Base-by-base conservation (phyloP, 2,113 vertebrate species). In the Muscicapa adusta region DNA sequence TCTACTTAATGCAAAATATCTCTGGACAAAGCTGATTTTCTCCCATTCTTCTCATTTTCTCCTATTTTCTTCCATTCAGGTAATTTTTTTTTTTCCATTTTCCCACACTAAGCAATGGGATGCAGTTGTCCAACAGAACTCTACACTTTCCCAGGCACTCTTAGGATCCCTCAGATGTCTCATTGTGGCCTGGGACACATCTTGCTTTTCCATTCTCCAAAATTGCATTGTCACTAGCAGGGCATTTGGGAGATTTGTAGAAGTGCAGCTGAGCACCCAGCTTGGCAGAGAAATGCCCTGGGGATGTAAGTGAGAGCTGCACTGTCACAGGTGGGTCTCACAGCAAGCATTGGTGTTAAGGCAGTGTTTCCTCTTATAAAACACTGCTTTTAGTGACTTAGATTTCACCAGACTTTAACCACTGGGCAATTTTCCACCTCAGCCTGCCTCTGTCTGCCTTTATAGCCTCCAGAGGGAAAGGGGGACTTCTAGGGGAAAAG, bases 341-440 rank as follows among this genome's bases (percentile, higher is more conserved):
- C 47, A 82, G 75, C 72, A 34, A 51, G 47, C 2, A 0, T 72
- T 88, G 85, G 65, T 88, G 83, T 70, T 94, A 93, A 96, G 94
- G 92, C 94, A 94, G 71, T 53, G 45, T 89, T 91, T 95, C 96
- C 85, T 88, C 86, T 85, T 93, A 89, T 90, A 93, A 96, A 95
- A 94, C 60, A 47, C 72, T 51, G 47, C 26, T 94, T 94, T 60
- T 91, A 83, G 88, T 93, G 93, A 90, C 92, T 96, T 88, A 57
- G 23, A 54, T 96, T 95, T 88, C 88, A 94, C 75, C 79, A 85
- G 79, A 77, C 54, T 76, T 85, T 47, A 88, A 58, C 50, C 9
- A 9, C 92, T 70, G 79, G 75, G 82, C 67, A 75, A n/a, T 76
- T 92, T 96, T 79, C 89, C 84, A 85, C 83, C 82, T 57, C 92